phyloP scores from a whole-genome alignment of 2,888 invertebrate species.

The Hermodice carunculata region DNA sequence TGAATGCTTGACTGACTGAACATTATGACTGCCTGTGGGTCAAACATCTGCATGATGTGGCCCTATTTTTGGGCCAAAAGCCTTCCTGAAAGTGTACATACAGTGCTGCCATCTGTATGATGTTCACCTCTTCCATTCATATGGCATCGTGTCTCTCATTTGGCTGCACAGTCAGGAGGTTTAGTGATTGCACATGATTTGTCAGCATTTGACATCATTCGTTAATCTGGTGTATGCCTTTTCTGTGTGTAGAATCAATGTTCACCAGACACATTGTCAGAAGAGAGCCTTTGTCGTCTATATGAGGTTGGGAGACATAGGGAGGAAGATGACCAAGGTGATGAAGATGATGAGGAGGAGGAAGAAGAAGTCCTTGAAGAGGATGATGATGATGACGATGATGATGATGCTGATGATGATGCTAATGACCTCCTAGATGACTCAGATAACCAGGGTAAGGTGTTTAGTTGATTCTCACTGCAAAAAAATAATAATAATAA shows the following conservation, averaged over 20 bases:
- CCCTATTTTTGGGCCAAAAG: too few species aligned
- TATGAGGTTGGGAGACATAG: constrained; percentile 92
- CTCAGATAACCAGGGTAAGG: constrained; percentile 23
- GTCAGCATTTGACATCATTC: background rate
- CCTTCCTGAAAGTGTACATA: too few species aligned
- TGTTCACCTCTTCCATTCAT: too few species aligned
- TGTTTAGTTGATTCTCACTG: too few species aligned
- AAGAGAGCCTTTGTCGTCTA: constrained; percentile 90
- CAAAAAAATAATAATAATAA: too few species aligned
- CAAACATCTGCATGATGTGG: too few species aligned
- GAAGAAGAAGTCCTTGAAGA: constrained; percentile 48
- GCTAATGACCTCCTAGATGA: constrained; percentile 24
- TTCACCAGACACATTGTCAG: constrained; percentile 79
- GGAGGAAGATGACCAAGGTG: constrained; percentile 82
- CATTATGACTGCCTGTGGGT: too few species aligned
- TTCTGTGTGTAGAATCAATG: constrained; percentile 53
- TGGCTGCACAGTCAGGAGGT: too few species aligned
- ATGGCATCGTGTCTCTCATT: too few species aligned
- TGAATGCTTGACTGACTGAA: too few species aligned
- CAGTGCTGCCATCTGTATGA: too few species aligned
- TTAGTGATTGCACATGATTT: background rate
- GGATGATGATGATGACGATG: constrained; percentile 44
- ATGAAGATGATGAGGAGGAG: constrained; percentile 47
- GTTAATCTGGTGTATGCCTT: background rate
- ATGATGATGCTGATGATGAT: constrained; percentile 30